Evolutionary conservation across 2,888 invertebrate species (phyloP), one percentile per base, ranked within the genome.

Genomic region (Cyclophora punctaria): DNA sequence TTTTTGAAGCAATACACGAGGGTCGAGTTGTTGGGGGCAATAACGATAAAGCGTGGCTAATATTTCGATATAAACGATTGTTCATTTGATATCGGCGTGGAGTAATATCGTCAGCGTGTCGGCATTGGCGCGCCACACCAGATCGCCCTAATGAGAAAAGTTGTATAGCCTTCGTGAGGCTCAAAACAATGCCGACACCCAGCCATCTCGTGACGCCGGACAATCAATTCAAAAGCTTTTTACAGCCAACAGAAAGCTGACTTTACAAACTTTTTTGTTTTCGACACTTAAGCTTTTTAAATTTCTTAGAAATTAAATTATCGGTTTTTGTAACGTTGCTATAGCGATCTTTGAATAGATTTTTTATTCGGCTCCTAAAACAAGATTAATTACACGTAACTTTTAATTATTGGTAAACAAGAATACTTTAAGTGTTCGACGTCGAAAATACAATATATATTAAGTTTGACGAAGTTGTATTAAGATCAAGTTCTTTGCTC

Each of bases 71-170:
- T 49, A 50, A 51, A 46, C 44, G 44, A 48, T 69, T 71, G 66
- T 69, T 68, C 62, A 66, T 69, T 70, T 64, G 65, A 66, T 63
- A 64, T 49, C 60, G 58, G 55, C 58, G 48, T 49, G 37, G 51
- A 47, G 67, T 69, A 63, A 75, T 73, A 74, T 69, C 68, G 73
- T 73, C 68, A 75, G 68, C 73, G 72, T 64, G 71, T 69, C 71
- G 71, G 74, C 70, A 69, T 75, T 75, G 71, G 70, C 63, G 60
- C 63, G 66, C 69, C 75, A 69, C 72, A 78, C 78, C 80, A 78
- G 80, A 83, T 80, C 77, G 79, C 64, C 71, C 75, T 85, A 85
- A 85, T 83, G 84, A 83, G 83, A 79, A 83, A 85, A 85, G 83
- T 85, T 83, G 74, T 73, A 77, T 79, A 73, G 74, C 78, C 74